phyloP scores from a whole-genome alignment of 2,113 vertebrate genomes.

The Silurus glanis region DNA sequence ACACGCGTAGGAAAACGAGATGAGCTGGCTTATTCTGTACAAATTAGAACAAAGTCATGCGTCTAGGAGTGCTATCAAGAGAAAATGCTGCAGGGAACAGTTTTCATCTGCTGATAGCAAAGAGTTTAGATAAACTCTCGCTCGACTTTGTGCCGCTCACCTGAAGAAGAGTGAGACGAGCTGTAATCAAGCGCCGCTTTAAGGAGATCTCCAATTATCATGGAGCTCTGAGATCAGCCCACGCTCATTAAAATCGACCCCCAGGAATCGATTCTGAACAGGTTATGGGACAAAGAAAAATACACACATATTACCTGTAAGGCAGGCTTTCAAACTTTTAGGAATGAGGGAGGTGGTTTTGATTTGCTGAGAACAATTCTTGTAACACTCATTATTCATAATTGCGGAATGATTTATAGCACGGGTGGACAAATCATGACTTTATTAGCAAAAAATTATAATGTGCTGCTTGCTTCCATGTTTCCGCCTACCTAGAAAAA shows the following conservation, averaged over 20 bases:
- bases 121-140: slow-evolving; percentile 21
- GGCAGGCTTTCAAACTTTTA: background rate
- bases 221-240: slow-evolving; percentile 21
- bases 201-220: slow-evolving; percentile 36
- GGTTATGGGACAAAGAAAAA: slow-evolving; percentile 32
- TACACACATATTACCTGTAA: background rate
- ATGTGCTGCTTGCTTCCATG: background rate
- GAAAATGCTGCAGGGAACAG: slow-evolving; percentile 27
- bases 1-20: background rate
- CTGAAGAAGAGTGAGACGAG: slow-evolving; percentile 6
- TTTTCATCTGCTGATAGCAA: slow-evolving; percentile 14
- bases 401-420: background rate
- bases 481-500: background rate
- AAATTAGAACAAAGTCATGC: slow-evolving; percentile 23
- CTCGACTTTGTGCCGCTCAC: slow-evolving; percentile 9
- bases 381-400: background rate
- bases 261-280: slow-evolving; percentile 28
- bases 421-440: background rate
- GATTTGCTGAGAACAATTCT: background rate
- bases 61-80: slow-evolving; percentile 1
- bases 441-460: slow-evolving; percentile 2
- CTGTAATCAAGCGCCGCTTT: slow-evolving; percentile 33
- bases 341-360: background rate
- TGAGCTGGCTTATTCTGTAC: background rate
- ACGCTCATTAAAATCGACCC: slow-evolving; percentile 37